Evolutionary conservation across 1,140 invertebrate species (phyloP).

Genomic region (Acromyrmex echinatior): DNA sequence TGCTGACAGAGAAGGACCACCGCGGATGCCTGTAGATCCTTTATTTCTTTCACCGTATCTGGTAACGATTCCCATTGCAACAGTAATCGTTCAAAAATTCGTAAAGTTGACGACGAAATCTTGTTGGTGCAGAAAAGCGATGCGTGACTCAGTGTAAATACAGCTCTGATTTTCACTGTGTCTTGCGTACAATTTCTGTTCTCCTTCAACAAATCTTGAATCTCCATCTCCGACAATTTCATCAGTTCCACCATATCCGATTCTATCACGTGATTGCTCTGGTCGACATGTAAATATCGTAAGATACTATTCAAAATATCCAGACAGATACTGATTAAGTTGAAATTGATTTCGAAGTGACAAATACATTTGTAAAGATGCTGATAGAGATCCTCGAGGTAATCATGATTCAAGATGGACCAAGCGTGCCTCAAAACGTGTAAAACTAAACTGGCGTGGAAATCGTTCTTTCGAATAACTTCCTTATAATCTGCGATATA

Average conservation of each 20-base stretch:
- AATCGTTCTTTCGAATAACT: constrained; percentile 76
- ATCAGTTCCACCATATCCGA: constrained; percentile 78
- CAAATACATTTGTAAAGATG: constrained; percentile 77
- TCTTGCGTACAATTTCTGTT: constrained; percentile 57
- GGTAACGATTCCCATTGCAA: constrained; percentile 80
- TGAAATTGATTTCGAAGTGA: constrained; percentile 77
- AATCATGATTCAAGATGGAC: constrained; percentile 72
- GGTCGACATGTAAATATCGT: constrained; percentile 67
- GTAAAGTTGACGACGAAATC: constrained; percentile 75
- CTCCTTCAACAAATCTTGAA: constrained; percentile 76
- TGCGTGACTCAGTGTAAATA: constrained; percentile 84
- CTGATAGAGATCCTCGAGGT: constrained; percentile 73
- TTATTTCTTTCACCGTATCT: constrained; percentile 52
- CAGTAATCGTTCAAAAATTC: constrained; percentile 80
- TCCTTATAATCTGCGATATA: constrained; percentile 80
- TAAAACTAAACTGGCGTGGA: constrained; percentile 78
- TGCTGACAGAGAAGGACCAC: constrained; percentile 82
- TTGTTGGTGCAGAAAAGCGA: constrained; percentile 78
- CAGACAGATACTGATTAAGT: constrained; percentile 78
- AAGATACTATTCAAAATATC: constrained; percentile 79
- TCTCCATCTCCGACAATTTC: constrained; percentile 76
- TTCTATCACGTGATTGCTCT: constrained; percentile 60
- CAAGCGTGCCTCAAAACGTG: constrained; percentile 81
- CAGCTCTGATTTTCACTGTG: constrained; percentile 76
- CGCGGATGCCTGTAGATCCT: constrained; percentile 79